These are phyloP conservation scores for Amphibalanus amphitrite DNA, from an alignment of 1,140 invertebrate genomes.

Conservation along the genomic window DNA sequence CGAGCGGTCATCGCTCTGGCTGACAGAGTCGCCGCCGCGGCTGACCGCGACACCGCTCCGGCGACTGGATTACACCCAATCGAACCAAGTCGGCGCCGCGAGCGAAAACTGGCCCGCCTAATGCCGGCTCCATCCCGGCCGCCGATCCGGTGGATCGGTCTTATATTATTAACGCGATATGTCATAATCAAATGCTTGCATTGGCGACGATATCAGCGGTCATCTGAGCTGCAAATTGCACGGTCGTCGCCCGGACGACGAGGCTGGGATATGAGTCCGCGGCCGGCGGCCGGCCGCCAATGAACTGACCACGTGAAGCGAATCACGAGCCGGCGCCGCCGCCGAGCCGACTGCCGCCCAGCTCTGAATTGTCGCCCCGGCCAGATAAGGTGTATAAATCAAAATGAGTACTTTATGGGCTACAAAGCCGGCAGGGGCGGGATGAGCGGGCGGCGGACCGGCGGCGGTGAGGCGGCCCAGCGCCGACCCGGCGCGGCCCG, in stretches of 20 bases:
- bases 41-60: background rate
- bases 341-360: background rate
- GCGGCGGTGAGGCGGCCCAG: no score
- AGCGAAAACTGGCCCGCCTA: background rate
- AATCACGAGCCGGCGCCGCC: background rate
- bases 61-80: background rate
- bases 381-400: slow-evolving; percentile 1
- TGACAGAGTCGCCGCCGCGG: background rate
- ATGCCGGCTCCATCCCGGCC: background rate
- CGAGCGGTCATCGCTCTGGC: background rate
- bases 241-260: background rate
- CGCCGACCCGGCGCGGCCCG: no score
- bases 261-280: background rate
- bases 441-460: background rate
- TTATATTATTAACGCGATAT: background rate
- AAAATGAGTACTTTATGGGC: slow-evolving; percentile 1
- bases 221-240: background rate
- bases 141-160: background rate
- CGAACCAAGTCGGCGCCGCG: background rate
- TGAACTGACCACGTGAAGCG: background rate
- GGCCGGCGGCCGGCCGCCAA: background rate
- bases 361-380: background rate
- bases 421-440: background rate
- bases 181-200: background rate
- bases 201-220: background rate